Conservation (phyloP, 2,797 vertebrate species). For the Typhlichthys eigenmanni region DNA sequence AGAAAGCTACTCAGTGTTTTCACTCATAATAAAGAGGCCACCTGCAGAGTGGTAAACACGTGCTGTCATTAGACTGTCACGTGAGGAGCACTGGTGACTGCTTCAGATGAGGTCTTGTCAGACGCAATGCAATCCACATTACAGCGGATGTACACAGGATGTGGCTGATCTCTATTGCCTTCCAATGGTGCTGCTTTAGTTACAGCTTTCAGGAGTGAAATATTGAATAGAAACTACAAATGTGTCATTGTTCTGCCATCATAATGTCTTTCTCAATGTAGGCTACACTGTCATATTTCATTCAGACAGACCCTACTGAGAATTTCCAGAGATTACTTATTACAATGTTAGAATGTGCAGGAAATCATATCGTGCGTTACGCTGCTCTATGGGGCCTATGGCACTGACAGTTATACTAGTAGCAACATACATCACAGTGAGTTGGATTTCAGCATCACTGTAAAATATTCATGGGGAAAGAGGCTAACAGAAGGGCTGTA, state of each 20-base stretch:
- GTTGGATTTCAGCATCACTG: constrained; percentile 57
- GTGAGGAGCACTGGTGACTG: constrained; percentile 39
- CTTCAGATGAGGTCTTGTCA: constrained; percentile 20
- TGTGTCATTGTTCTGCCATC: constrained; percentile 14
- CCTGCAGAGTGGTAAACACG: constrained; percentile 50
- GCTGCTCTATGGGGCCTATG: constrained; percentile 29
- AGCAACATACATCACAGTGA: constrained; percentile 43
- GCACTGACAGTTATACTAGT: constrained; percentile 52
- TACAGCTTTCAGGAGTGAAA: constrained; percentile 13
- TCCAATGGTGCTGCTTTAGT: neutral
- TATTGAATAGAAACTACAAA: neutral
- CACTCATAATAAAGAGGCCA: constrained; percentile 40
- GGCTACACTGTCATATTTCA: neutral
- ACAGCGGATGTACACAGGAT: constrained; percentile 35
- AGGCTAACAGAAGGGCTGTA: constrained; percentile 31
- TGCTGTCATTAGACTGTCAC: constrained; percentile 39
- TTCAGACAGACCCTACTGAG: constrained; percentile 8
- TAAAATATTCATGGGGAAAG: constrained; percentile 71
- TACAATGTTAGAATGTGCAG: constrained; percentile 35
- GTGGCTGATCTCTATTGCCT: constrained; percentile 18
- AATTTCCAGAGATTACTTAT: constrained; percentile 16
- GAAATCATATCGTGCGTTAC: constrained; percentile 17
- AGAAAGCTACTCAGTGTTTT: constrained; percentile 53
- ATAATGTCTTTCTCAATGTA: constrained; percentile 1
- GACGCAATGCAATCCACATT: constrained; percentile 29